A percentile compares a stretch with the other conserved stretches of the same genome.
These are phyloP conservation scores for Zosterops lateralis DNA, from an alignment of 2,113 vertebrate genomes.

Conservation along the genomic window DNA sequence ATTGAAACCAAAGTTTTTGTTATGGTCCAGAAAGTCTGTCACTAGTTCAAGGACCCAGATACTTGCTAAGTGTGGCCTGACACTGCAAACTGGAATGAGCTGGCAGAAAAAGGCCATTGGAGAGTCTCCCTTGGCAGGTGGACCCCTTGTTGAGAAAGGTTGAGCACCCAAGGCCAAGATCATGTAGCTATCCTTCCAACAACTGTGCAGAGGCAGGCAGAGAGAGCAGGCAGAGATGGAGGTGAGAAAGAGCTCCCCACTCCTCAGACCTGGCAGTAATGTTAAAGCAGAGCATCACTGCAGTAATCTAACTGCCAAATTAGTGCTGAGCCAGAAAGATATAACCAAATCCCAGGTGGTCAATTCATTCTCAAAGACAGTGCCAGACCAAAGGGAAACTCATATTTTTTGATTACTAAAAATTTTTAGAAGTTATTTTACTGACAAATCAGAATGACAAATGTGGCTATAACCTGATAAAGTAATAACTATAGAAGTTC, in stretches of 20 bases:
- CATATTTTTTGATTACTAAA: not conserved
- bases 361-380: not conserved
- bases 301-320: not conserved
- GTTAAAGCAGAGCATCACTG: not conserved
- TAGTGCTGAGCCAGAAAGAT: not conserved
- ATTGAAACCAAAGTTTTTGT: not conserved
- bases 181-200: not conserved
- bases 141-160: not conserved
- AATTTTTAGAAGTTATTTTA: not conserved
- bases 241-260: not conserved
- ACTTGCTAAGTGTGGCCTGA: not conserved
- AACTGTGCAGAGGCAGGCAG: not conserved
- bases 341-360: not conserved
- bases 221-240: not conserved
- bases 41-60: not conserved
- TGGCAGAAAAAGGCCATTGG: not conserved
- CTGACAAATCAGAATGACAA: not conserved
- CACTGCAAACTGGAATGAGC: not conserved
- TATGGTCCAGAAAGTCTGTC: not conserved
- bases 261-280: not conserved
- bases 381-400: not conserved
- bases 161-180: not conserved
- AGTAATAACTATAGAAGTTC: not conserved
- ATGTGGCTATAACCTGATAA: not conserved
- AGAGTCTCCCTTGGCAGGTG: not conserved